Evolutionary conservation across 2,888 invertebrate species (phyloP), one percentile per base, ranked within the genome.

Genomic region (Coelopa pilipes): DNA sequence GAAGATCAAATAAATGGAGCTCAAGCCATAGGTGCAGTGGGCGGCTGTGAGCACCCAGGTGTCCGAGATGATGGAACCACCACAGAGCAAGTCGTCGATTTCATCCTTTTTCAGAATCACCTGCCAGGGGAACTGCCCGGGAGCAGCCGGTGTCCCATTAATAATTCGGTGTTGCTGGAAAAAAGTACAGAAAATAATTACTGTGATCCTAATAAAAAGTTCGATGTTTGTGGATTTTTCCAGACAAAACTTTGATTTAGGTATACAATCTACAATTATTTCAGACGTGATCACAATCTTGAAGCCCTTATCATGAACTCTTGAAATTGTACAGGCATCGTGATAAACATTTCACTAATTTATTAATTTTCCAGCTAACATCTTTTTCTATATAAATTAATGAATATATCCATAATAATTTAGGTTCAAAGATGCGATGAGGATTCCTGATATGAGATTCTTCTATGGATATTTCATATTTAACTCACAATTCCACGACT

Each of bases 21-120:
- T 71, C 0, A 76, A 75, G 0, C 81, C 82, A 59, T 81, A 80
- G 13, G 82, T 81, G 66, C 87, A 87, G 75, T 87, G 87, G 0
- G 82, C 87, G 0, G 87, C 87, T 0, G 87, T 87, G 0, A 86
- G 76, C n/a, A 87, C 85, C 83, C 85, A 86, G 1, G 57, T 73
- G 11, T 76, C 55, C 0, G 82, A 79, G 12, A 87, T 82, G 3
- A 87, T 81, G 0, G 85, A 86, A n/a, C 82, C 87, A 2, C 87
- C 87, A 73, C 87, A 87, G 7, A 80, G 78, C 19, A 87, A 59
- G 50, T 80, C 81, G 71, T 85, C 85, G 49, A 78, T 74, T 49
- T 79, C 79, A 73, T 83, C 80, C 10, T 80, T 79, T 71, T 85
- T 86, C 0, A 86, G 70, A 70, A 87, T 80, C 11, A 85, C 87